A percentile compares a stretch with the other conserved stretches of the same genome.
Conservation (phyloP, 2,113 vertebrate genomes). For the Phrynocephalus versicolor region DNA sequence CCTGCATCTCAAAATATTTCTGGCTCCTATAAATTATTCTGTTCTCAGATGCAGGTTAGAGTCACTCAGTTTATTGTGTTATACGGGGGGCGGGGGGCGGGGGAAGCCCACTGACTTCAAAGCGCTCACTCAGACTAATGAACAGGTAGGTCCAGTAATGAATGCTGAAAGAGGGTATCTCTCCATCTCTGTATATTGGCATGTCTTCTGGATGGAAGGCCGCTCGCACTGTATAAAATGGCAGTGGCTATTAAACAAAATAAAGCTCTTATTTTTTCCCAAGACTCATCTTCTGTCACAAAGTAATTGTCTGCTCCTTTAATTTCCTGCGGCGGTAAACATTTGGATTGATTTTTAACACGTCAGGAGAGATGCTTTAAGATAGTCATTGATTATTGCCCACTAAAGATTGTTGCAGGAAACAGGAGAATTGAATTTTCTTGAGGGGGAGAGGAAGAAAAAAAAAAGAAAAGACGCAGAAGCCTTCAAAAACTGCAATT, state of each 20-base stretch:
- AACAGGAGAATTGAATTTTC: conserved; percentile 28
- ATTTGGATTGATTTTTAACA: conserved; percentile 41
- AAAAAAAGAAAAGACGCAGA: background rate
- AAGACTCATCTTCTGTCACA: conserved; percentile 19
- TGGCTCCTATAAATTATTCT: background rate
- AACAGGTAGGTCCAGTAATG: background rate
- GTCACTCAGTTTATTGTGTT: background rate
- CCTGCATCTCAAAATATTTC: background rate
- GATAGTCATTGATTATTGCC: conserved; percentile 39
- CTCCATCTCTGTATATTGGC: background rate
- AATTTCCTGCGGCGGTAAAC: conserved; percentile 35
- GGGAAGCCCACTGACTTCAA: background rate
- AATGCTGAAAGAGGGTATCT: background rate
- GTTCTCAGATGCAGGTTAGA: background rate
- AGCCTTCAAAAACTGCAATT: conserved; percentile 37
- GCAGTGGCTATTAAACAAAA: conserved; percentile 10
- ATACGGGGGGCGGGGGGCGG: background rate
- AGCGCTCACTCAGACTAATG: background rate
- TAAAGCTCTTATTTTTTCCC: conserved; percentile 12
- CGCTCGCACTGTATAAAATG: background rate
- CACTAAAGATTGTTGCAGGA: conserved; percentile 30
- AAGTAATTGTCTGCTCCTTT: conserved; percentile 32
- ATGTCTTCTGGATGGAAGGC: background rate
- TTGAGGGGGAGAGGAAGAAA: background rate
- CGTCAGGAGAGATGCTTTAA: conserved; percentile 30